These are phyloP conservation scores for Sorex maritimensis DNA, from an alignment of 2,797 vertebrate species.

Conservation along the genomic window DNA sequence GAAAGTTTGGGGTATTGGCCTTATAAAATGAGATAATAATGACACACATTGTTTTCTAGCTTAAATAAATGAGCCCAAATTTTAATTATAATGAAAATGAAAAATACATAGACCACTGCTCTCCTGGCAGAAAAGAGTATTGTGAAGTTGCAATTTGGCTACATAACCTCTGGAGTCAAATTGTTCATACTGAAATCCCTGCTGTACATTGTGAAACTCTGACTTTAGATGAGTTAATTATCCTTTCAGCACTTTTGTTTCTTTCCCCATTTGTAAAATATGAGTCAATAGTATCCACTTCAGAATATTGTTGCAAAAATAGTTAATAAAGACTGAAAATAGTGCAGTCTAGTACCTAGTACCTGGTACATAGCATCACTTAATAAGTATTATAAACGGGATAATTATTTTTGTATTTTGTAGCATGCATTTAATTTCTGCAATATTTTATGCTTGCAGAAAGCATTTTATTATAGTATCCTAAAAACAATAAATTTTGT, in stretches of 20 bases:
- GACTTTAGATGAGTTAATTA: neutral
- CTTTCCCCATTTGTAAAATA: neutral
- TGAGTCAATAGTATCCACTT: neutral
- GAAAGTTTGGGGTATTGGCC: neutral
- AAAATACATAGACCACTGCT: neutral
- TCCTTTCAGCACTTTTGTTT: neutral
- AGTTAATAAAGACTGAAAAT: neutral
- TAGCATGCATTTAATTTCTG: neutral
- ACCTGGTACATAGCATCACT: neutral
- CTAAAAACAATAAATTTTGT: constrained; percentile 50
- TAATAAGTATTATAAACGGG: constrained; percentile 20
- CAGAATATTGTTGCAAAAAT: neutral
- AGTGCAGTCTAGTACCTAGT: neutral
- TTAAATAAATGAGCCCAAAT: neutral
- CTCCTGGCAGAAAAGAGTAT: accelerated
- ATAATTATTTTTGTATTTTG: constrained; percentile 34
- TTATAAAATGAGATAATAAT: constrained; percentile 28
- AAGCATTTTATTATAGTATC: neutral
- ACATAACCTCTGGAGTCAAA: neutral
- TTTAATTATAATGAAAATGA: neutral
- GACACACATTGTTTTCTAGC: neutral
- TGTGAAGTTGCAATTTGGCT: too few relatives aligned
- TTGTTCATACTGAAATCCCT: neutral
- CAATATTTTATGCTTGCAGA: neutral
- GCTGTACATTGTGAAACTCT: neutral